Evolutionary conservation across 1,140 invertebrate genomes (phyloP).

Genomic region (Ctenoplectra terminalis): DNA sequence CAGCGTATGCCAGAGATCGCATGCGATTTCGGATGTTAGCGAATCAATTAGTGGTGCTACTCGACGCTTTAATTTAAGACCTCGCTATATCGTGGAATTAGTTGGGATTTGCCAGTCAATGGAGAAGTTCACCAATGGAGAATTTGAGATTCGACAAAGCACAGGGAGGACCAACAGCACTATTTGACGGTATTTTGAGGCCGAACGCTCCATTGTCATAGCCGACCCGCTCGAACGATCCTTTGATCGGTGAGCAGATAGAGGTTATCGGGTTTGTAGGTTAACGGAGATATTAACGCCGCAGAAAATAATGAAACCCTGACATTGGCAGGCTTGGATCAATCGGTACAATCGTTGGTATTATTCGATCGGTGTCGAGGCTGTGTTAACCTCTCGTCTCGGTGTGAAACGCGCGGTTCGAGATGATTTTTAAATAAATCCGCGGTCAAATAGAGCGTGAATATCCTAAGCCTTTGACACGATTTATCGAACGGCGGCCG

Average conservation of each 20-base stretch:
- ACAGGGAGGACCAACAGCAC: too few species aligned
- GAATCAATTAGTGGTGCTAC: too few species aligned
- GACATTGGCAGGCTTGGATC: neutral
- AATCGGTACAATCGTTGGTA: neutral
- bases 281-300: constrained; percentile 1
- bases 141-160: too few species aligned
- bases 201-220: neutral
- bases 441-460: constrained; percentile 18
- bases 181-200: neutral
- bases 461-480: constrained; percentile 35
- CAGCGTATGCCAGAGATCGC: too few species aligned
- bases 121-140: neutral
- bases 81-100: too few species aligned
- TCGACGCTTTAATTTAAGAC: too few species aligned
- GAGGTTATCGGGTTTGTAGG: constrained; percentile 21
- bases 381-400: neutral
- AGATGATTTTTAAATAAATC: constrained; percentile 40
- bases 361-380: neutral
- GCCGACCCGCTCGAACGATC: neutral
- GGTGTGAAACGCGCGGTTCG: too few species aligned
- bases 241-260: constrained; percentile 14
- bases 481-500: constrained; percentile 26
- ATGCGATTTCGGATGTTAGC: too few species aligned
- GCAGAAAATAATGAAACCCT: constrained; percentile 12
- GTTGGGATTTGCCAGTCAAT: neutral